These are phyloP conservation scores for Oxycera nigricornis DNA, from an alignment of 2,888 invertebrate species.

Conservation along the genomic window DNA sequence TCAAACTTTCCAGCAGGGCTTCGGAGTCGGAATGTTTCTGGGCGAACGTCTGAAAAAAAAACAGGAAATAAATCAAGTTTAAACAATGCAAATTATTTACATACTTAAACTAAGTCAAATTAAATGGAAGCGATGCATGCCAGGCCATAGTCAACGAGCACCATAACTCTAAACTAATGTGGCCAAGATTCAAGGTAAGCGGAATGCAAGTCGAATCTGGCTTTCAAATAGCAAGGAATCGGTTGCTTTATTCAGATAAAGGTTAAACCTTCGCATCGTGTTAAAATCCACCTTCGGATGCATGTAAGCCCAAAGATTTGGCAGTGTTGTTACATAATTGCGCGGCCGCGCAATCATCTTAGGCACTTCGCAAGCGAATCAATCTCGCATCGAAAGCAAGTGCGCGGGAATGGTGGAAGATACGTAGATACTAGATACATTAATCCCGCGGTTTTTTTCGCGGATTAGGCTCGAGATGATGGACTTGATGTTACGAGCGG, in stretches of 20 bases:
- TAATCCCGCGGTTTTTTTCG: not conserved
- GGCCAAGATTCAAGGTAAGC: constrained; percentile 11
- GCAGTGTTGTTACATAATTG: not conserved
- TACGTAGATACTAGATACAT: not conserved
- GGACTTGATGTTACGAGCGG: not conserved
- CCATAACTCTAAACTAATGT: not conserved
- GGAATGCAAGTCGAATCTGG: not conserved
- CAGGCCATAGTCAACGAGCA: not conserved
- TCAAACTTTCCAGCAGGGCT: constrained; percentile 78
- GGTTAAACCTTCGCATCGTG: constrained; percentile 25
- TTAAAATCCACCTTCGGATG: constrained; percentile 26
- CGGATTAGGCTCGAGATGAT: not conserved
- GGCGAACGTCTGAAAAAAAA: constrained; percentile 70
- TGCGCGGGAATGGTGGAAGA: not conserved
- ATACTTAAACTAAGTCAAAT: not conserved
- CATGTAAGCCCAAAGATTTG: constrained; percentile 15
- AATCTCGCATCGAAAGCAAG: not conserved
- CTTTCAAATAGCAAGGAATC: not conserved
- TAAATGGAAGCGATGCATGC: not conserved
- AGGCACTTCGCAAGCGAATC: not conserved
- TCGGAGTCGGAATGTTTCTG: constrained; percentile 74
- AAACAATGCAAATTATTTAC: not conserved
- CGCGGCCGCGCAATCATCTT: not conserved
- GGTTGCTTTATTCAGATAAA: not conserved
- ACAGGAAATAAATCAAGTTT: not conserved